Percentiles rank a stretch among this genome's conserved stretches.
These are phyloP conservation scores for Semibalanus balanoides DNA, from an alignment of 1,140 invertebrate species.

Conservation along the genomic window DNA sequence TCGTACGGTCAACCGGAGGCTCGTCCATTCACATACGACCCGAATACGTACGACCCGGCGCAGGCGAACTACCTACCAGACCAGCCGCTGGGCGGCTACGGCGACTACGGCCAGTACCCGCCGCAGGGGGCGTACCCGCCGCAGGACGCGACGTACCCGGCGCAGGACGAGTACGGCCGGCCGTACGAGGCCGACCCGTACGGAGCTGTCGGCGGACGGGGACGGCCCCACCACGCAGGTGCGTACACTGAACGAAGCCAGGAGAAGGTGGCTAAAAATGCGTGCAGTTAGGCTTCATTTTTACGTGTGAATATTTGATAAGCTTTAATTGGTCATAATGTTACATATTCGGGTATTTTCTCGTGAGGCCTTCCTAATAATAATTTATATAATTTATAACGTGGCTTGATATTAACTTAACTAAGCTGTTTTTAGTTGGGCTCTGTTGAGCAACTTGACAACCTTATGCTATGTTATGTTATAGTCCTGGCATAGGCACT, in stretches of 20 bases:
- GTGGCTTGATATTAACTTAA: too few relatives aligned
- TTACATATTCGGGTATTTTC: too few relatives aligned
- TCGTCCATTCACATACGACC: neutral
- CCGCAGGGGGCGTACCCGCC: constrained; percentile 29
- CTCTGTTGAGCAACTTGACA: too few relatives aligned
- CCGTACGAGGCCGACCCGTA: constrained; percentile 9
- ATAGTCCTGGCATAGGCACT: too few relatives aligned
- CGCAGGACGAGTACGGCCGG: constrained; percentile 28
- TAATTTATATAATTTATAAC: too few relatives aligned
- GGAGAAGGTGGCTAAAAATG: too few relatives aligned
- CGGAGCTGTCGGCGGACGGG: neutral
- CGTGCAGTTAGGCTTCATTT: too few relatives aligned
- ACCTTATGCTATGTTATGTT: too few relatives aligned
- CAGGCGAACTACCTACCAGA: constrained; percentile 37
- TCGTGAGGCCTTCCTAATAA: too few relatives aligned
- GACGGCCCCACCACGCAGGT: neutral
- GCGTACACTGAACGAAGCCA: neutral
- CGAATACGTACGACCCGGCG: constrained; percentile 41
- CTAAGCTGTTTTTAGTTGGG: too few relatives aligned
- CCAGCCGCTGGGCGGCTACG: constrained; percentile 43
- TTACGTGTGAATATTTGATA: too few relatives aligned
- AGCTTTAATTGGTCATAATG: too few relatives aligned
- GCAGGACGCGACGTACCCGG: neutral
- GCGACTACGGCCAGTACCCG: constrained; percentile 71
- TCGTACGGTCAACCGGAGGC: neutral